Base-by-base conservation (phyloP, 1,140 invertebrate species). In the Drosophila serrata region DNA sequence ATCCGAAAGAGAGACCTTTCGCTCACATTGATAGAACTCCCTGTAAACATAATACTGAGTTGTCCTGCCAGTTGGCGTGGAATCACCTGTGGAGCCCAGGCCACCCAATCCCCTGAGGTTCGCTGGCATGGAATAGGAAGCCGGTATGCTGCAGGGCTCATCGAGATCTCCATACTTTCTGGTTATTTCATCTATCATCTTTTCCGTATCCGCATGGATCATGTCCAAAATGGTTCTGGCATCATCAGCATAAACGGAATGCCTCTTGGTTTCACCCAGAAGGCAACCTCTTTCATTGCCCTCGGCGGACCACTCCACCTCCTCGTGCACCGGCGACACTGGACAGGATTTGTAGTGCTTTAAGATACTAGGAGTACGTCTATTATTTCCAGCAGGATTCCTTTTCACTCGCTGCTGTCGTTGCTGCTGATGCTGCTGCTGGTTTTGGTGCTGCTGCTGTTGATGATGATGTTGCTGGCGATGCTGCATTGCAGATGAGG, bases 11-110 rank as follows among this genome's bases (percentile, higher is more conserved):
- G 92, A 93, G 0, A 93, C 92, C 29, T 93, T 93, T 0, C 92
- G 75, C 63, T 93, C 81, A 17, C 88, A 88, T 13, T 92, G 82
- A 76, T 91, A 92, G 53, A 91, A 84, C 57, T 93, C 93, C 6
- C 93, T 93, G 69, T 96, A 96, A 39, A 97, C 96, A 87, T 96
- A 96, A 85, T 97, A 96, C 79, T 97, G 96, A 9, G 96, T 95
- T 49, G 96, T 91, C 56, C 77, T 57, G 0, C 82, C 69, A 0
- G 80, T 78, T 0, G 76, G 85, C 35, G 85, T 90, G 0, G 81
- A 85, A 4, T 90, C 85, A 0, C 86, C 81, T 0, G 86, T 85
- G 31, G 81, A 79, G 8, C 70, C 85, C 1, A 88, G 49, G 0
- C 77, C 81, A 1, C 84, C 72, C 33, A 92, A 27, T 49, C 85